Evolutionary conservation across 2,888 invertebrate species (phyloP), one percentile per base, ranked within the genome.

Genomic region (Hemistola chrysoprasaria): DNA sequence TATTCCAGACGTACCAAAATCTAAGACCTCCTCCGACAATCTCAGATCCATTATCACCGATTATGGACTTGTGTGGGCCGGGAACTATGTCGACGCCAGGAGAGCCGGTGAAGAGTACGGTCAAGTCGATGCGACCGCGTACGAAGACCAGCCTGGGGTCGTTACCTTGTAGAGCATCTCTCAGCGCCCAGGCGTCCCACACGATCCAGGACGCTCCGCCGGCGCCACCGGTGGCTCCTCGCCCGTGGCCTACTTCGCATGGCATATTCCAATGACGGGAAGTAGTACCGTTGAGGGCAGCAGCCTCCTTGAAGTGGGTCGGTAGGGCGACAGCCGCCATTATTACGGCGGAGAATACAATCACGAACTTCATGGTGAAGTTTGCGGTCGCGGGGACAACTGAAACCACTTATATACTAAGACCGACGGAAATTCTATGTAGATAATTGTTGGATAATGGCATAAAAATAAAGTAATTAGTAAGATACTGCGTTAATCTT

Each of bases 21-120:
- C 23, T 34, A 0, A 50, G 1, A 2, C 50, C 50, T 8, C 50
- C 50, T 16, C 50, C 50, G 7, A 27, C 22, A 6, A 50, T 50
- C 33, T 30, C 29, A 4, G 50, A 46, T 9, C 24, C 6, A 22
- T 39, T 28, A 0, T 11, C 36, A 6, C 42, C 49, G 30, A 34
- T 30, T 22, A 49, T 37, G 9, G 33, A 16, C 16, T 16, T 16
- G 16, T 16, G 16, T 16, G 16, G 16, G 16, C 16, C 16, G 16
- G 16, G 16, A 16, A 16, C 16, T 4, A 16, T 2, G 0, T 16
- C 7, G 7, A 50, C 44, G 0, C 47, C 50, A 5, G 47, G 47
- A 8, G 41, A 41, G 7, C 22, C 8, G 2, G 6, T 21, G 10
- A 44, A 50, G 4, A 50, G 39, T 1, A 1, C 9, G 3, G 39